Evolutionary conservation across 53 echinoderm and acorn worm species (phyloP).

Genomic region (Patiria pectinifera): DNA sequence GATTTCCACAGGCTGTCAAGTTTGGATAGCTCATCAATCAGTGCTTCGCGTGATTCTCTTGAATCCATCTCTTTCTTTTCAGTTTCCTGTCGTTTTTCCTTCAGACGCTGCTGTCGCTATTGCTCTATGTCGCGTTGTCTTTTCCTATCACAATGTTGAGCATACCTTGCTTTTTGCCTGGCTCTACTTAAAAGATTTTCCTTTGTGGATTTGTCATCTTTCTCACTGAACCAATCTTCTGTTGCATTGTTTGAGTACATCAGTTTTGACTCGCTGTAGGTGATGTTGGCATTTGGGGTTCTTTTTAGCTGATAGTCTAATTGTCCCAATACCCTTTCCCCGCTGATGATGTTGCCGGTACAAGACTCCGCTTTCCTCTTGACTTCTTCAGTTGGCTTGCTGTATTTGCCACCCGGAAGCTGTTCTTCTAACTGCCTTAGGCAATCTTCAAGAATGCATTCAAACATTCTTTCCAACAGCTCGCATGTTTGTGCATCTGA

Average conservation of each 20-base stretch:
- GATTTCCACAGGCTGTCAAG: neutral
- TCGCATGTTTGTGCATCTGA: constrained; percentile 26
- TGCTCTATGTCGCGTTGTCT: neutral
- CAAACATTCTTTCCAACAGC: neutral
- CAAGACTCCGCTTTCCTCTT: constrained; percentile 38
- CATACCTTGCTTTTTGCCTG: neutral
- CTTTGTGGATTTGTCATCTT: neutral
- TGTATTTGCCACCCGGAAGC: constrained; percentile 62
- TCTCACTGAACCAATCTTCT: neutral
- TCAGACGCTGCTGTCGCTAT: neutral
- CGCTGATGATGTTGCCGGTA: constrained; percentile 56
- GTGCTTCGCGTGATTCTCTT: constrained; percentile 2
- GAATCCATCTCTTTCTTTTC: neutral
- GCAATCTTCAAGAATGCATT: constrained; percentile 26
- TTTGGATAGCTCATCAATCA: neutral
- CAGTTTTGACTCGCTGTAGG: neutral
- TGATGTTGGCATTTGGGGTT: constrained; percentile 7
- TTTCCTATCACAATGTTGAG: neutral
- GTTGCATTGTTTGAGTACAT: neutral
- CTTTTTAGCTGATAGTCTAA: constrained; percentile 22
- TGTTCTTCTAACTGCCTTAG: constrained; percentile 60
- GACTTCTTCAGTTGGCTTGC: constrained; percentile 31
- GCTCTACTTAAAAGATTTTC: neutral
- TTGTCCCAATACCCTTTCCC: constrained; percentile 51
- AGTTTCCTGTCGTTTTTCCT: neutral